These are phyloP conservation scores for Gymnoscelis rufifasciata DNA, from an alignment of 2,888 invertebrate species.

Conservation along the genomic window DNA sequence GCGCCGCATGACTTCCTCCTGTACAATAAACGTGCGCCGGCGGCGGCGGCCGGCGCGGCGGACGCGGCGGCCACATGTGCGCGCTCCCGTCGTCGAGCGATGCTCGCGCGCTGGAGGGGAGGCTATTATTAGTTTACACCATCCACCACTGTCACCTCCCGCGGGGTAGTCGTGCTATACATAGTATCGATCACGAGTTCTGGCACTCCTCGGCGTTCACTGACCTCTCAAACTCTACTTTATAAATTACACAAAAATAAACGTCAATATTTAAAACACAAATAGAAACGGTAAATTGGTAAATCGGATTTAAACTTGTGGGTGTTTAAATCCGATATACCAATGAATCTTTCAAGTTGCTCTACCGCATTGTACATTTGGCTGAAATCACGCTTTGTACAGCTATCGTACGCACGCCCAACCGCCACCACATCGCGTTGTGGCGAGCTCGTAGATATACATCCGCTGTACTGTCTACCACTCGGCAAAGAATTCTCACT, in stretches of 20 bases:
- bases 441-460: conserved; percentile 3
- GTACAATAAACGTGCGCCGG: conserved; percentile 70
- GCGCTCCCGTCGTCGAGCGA: conserved; percentile 42
- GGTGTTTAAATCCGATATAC: conserved; percentile 1
- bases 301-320: no score
- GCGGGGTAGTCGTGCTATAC: conserved; percentile 75
- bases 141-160: conserved; percentile 79
- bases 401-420: conserved; percentile 2
- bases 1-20: conserved; percentile 74
- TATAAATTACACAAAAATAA: conserved; percentile 26
- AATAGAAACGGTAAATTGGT: conserved; percentile 5
- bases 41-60: conserved; percentile 49
- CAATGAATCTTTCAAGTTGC: background rate
- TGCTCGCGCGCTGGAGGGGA: conserved; percentile 73
- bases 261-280: conserved; percentile 16
- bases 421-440: conserved; percentile 6
- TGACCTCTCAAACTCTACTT: conserved; percentile 62
- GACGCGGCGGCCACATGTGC: conserved; percentile 53
- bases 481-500: conserved; percentile 40
- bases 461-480: conserved; percentile 14
- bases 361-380: conserved; percentile 1
- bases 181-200: conserved; percentile 72
- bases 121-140: conserved; percentile 76
- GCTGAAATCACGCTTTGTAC: conserved; percentile 3
- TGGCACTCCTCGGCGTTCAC: conserved; percentile 73